A percentile compares a stretch with the other conserved stretches of the same genome.
phyloP scores from a whole-genome alignment of 2,888 invertebrate species.

The Diaphora mendica region DNA sequence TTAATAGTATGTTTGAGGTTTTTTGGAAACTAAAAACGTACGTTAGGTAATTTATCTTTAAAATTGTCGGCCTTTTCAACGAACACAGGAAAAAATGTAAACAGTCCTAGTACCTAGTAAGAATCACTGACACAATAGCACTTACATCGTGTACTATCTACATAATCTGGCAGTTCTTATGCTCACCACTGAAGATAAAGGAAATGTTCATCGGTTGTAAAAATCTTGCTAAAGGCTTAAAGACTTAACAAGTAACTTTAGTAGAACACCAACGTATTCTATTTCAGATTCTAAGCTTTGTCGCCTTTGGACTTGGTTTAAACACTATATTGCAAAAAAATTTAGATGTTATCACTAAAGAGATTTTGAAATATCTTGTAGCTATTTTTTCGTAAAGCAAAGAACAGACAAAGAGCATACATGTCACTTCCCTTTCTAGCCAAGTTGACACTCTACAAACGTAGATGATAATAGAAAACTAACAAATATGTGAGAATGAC shows the following conservation, averaged over 20 bases:
- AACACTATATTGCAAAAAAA: too few relatives aligned
- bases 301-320: not conserved
- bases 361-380: not conserved
- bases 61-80: not conserved
- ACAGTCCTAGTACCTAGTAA: not conserved
- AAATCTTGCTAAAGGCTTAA: slow-evolving; percentile 8
- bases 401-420: too few relatives aligned
- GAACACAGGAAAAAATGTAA: not conserved
- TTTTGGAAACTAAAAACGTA: not conserved
- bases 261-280: not conserved
- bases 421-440: too few relatives aligned
- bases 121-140: not conserved
- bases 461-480: too few relatives aligned
- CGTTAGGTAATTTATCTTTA: not conserved
- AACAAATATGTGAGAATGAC: too few relatives aligned
- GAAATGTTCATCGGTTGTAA: slow-evolving; percentile 12
- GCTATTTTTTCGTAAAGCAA: too few relatives aligned
- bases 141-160: slow-evolving; percentile 10
- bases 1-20: too few relatives aligned
- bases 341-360: too few relatives aligned
- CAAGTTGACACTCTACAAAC: too few relatives aligned
- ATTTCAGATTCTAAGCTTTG: not conserved
- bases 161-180: slow-evolving; percentile 17
- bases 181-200: slow-evolving; percentile 10
- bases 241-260: not conserved